phyloP scores from a whole-genome alignment of 2,797 vertebrate species.

The Clarias platycephalus region DNA sequence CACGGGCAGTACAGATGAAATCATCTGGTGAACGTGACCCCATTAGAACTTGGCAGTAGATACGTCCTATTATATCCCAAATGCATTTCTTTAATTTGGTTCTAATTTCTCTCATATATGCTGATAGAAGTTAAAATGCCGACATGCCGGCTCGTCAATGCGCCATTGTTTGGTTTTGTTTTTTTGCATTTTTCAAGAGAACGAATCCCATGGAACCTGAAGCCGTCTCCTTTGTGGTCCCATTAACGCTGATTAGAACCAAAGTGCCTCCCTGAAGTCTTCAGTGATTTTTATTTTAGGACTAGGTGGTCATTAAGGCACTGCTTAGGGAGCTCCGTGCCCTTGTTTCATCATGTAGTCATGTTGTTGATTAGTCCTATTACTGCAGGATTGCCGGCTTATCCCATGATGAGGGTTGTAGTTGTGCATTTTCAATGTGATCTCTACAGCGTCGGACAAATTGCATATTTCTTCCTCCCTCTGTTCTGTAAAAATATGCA shows the following conservation, averaged over 20 bases:
- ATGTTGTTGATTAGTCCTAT: constrained; percentile 35
- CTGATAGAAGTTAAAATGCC: background rate
- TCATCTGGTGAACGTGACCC: background rate
- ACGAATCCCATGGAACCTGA: background rate
- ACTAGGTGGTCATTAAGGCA: constrained; percentile 22
- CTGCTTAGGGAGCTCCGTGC: constrained; percentile 4
- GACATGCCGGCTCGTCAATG: background rate
- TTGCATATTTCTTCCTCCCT: background rate
- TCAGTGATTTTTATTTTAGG: constrained; percentile 23
- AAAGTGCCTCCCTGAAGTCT: constrained; percentile 8
- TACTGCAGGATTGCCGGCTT: background rate
- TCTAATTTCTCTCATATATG: background rate
- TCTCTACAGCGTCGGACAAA: background rate
- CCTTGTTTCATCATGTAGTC: constrained; percentile 4
- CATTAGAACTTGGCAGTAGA: background rate
- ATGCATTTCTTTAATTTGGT: background rate
- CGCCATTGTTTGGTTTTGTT: no score
- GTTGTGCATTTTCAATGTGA: background rate
- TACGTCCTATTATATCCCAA: background rate
- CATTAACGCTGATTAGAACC: constrained; percentile 14
- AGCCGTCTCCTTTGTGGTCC: background rate
- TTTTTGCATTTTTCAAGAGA: background rate
- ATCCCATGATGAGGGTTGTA: background rate
- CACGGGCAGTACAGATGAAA: background rate
- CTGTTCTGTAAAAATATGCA: background rate